phyloP scores from a whole-genome alignment of 2,797 vertebrate genomes.

The Stomatorhinus walkeri region DNA sequence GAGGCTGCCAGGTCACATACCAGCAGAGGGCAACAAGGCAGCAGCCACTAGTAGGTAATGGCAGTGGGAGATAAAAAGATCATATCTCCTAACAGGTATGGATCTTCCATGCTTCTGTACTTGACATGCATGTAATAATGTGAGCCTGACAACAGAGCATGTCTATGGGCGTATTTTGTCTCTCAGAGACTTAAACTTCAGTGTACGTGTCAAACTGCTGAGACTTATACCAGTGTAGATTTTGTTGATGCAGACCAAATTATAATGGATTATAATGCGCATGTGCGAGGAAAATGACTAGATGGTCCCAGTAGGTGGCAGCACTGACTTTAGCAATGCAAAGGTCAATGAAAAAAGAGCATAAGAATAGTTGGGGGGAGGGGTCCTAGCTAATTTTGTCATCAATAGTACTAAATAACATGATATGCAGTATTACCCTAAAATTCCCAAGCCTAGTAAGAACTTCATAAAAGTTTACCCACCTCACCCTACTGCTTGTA shows the following conservation, averaged over 20 bases:
- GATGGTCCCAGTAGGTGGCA: not conserved
- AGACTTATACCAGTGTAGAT: not conserved
- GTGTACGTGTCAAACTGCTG: not conserved
- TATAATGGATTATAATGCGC: not conserved
- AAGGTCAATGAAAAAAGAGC: not conserved
- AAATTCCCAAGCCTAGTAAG: not conserved
- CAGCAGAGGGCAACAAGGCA: not conserved
- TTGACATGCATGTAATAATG: not conserved
- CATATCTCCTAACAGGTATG: not conserved
- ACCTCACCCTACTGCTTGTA: not conserved
- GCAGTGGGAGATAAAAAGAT: not conserved
- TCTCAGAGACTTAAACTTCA: not conserved
- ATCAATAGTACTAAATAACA: not conserved
- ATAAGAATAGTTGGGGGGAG: not conserved
- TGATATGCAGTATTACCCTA: not conserved
- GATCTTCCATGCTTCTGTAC: not conserved
- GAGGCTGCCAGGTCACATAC: not conserved
- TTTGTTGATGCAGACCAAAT: not conserved
- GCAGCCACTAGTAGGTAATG: not conserved
- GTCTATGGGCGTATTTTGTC: not conserved
- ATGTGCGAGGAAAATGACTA: not conserved
- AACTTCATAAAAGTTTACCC: not conserved
- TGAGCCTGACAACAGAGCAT: not conserved
- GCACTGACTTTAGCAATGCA: not conserved
- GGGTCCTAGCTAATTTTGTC: not conserved